Base-by-base conservation (phyloP, 30 jellyfish, hydroid and myxozoan genomes). In the Calvadosia cruxmelitensis region DNA sequence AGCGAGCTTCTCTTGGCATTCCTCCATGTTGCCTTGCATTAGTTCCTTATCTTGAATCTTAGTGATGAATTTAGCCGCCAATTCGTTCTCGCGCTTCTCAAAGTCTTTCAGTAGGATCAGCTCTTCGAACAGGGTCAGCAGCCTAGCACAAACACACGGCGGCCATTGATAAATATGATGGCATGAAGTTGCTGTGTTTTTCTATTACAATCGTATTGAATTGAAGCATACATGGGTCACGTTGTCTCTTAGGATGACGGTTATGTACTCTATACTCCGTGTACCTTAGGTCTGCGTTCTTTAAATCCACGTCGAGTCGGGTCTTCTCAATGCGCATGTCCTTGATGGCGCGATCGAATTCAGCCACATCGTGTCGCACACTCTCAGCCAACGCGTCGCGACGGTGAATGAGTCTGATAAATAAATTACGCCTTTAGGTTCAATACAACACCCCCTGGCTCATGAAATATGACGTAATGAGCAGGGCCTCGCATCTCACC, bases 201-300 rank as follows among this genome's bases (percentile, higher is more conserved):
- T n/a, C n/a, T n/a, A n/a, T n/a, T n/a, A n/a, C n/a, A n/a, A n/a
- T n/a, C n/a, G n/a, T n/a, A n/a, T n/a, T n/a, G n/a, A n/a, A n/a
- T n/a, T n/a, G n/a, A n/a, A n/a, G n/a, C n/a, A n/a, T n/a, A n/a
- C n/a, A n/a, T n/a, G n/a, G n/a, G n/a, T n/a, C n/a, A n/a, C n/a
- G n/a, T n/a, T n/a, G n/a, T n/a, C n/a, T n/a, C n/a, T n/a, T n/a
- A n/a, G n/a, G n/a, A n/a, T n/a, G n/a, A n/a, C n/a, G n/a, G n/a
- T n/a, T n/a, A n/a, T n/a, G n/a, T n/a, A n/a, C n/a, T n/a, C n/a
- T n/a, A n/a, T n/a, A n/a, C n/a, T n/a, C n/a, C n/a, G n/a, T n/a
- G n/a, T 51, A 87, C 97, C 94, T 80, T 23, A 87, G 82, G 27
- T 87, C 94, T 48, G 97, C 97, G 57, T 80, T 87, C 71, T 87